Base-by-base conservation (phyloP, 92 coral and sea anemone genomes). In the Zoanthus gigantus region DNA sequence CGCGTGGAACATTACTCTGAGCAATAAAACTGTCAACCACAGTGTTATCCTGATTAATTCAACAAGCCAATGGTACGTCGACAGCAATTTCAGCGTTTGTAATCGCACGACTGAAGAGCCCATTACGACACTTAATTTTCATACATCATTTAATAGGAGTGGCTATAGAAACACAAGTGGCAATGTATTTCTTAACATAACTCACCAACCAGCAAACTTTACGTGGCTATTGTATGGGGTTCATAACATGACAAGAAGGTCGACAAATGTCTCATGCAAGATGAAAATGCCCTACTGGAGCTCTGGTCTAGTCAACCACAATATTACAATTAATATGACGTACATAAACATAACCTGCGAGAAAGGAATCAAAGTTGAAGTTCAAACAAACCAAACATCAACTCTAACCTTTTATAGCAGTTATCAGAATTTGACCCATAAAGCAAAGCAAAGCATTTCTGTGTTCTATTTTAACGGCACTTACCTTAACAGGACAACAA, bases 191-290 rank as follows among this genome's bases (percentile, higher is more conserved):
- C 91, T 93, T 11, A 93, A 91, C 54, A 29, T 93, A 29, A 91
- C 92, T 10, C 88, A 93, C 42, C 87, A 74, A 17, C 95, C 95
- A n/a, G 29, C 83, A 12, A 88, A 93, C 48, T 78, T 93, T 65
- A 90, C 90, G 0, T 85, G 93, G 88, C 46, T 78, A 18, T 81
- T 93, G 44, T 82, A 52, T 17, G 95, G 86, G 28, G 71, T 9
- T 73, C 95, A 91, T 37, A 93, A 88, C 83, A 84, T 86, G 88
- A 67, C 92, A 7, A 60, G 67, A 32, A 67, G 47, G 13, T 87
- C 87, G 12, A 83, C 95, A 13, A 91, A 93, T 74, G 73, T 93
- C 42, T 71, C 90, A 23, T 90, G 88, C 78, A 84, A 90, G 42
- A 83, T 85, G 75, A 88, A 85, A 45, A 88, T 87, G 72, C 86